Evolutionary conservation across 2,797 vertebrate genomes (phyloP).

Genomic region (Otus scops): DNA sequence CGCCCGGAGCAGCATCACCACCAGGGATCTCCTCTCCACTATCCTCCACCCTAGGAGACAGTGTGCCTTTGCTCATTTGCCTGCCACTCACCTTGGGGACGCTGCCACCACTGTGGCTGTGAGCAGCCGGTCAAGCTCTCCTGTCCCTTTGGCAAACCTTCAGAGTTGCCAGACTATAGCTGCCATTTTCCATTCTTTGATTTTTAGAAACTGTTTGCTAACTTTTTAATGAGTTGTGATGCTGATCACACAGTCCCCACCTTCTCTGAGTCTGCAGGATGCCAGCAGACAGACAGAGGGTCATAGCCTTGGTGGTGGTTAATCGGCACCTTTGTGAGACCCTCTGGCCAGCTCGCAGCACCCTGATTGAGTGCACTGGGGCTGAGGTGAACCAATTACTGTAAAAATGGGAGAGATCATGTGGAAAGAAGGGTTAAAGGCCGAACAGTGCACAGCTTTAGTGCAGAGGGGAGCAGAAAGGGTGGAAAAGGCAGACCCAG

Average conservation of each 20-base stretch:
- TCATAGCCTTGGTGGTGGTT: not conserved
- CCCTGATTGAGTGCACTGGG: not conserved
- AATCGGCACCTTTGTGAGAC: not conserved
- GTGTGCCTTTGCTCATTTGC: not conserved
- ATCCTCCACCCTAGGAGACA: not conserved
- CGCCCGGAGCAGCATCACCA: not conserved
- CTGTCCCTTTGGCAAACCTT: not conserved
- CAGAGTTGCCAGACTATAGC: not conserved
- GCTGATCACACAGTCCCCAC: not conserved
- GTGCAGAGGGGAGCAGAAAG: not conserved
- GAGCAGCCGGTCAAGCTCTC: not conserved
- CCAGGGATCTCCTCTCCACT: not conserved
- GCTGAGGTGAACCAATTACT: constrained; percentile 20
- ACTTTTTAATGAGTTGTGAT: not conserved
- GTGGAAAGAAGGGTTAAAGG: not conserved
- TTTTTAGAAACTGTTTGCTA: not conserved
- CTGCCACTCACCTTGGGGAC: not conserved
- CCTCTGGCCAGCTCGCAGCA: not conserved
- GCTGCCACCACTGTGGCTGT: fast-evolving
- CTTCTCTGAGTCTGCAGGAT: not conserved
- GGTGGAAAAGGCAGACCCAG: not conserved
- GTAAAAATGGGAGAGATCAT: not conserved
- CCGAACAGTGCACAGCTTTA: not conserved
- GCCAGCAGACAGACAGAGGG: not conserved
- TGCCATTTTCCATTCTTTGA: not conserved